Evolutionary conservation across 2,888 invertebrate species (phyloP).

Genomic region (Byasa hedistus): DNA sequence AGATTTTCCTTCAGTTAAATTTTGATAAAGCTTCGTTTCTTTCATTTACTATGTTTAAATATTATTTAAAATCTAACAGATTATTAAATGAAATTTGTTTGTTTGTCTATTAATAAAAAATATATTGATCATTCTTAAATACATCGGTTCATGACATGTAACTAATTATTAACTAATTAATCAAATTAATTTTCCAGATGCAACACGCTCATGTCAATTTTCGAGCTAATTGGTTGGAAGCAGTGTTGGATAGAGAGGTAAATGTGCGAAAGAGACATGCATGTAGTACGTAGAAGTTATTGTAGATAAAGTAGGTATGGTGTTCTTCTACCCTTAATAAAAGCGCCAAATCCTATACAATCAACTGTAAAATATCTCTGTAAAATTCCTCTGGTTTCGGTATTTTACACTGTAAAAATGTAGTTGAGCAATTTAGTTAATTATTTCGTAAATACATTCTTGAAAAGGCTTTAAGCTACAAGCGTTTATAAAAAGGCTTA

Average conservation of each 20-base stretch:
- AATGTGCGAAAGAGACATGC: constrained; percentile 77
- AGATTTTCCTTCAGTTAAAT: too few species aligned
- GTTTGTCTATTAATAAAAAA: background rate
- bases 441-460: background rate
- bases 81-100: background rate
- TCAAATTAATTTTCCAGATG: constrained; percentile 75
- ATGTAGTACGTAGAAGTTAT: constrained; percentile 39
- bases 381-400: constrained; percentile 25
- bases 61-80: background rate
- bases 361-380: constrained; percentile 2
- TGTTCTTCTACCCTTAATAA: background rate
- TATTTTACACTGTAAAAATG: constrained; percentile 2
- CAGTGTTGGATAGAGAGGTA: constrained; percentile 82
- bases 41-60: too few species aligned
- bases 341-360: constrained; percentile 1
- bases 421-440: constrained; percentile 5
- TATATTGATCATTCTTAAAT: background rate
- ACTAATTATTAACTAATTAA: constrained; percentile 39
- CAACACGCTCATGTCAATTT: constrained; percentile 80
- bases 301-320: constrained; percentile 13
- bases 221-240: constrained; percentile 81
- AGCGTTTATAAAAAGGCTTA: constrained; percentile 9
- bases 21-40: too few species aligned
- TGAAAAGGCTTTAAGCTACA: constrained; percentile 5
- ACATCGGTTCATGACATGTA: background rate